Conservation (phyloP, 2,888 invertebrate genomes). For the Magallana nippona region DNA sequence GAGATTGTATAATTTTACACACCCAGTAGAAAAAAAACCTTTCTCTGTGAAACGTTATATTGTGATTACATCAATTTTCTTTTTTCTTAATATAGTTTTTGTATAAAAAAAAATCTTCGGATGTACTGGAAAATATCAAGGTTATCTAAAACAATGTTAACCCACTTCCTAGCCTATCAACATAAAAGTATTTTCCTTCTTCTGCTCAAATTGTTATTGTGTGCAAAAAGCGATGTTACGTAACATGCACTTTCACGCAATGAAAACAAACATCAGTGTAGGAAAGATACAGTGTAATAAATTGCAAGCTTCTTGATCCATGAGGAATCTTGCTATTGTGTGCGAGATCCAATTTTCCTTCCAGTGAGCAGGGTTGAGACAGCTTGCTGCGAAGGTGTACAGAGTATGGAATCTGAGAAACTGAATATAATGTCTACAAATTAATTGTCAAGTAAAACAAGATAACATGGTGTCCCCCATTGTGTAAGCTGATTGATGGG, state of each 20-base stretch:
- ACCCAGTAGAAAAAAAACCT: no score
- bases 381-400: slow-evolving; percentile 16
- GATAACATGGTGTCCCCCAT: not conserved
- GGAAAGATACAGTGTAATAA: slow-evolving; percentile 31
- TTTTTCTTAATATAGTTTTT: not conserved
- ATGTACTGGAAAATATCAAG: not conserved
- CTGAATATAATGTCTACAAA: slow-evolving; percentile 30
- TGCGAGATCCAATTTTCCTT: slow-evolving; percentile 15
- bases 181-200: not conserved
- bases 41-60: no score
- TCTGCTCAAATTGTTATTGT: slow-evolving; percentile 21
- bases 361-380: not conserved
- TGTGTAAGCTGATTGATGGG: slow-evolving; percentile 27
- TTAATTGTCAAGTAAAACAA: slow-evolving; percentile 35
- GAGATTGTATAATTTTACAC: no score
- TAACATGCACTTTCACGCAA: slow-evolving; percentile 31
- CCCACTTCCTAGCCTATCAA: slow-evolving; percentile 20
- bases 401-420: slow-evolving; percentile 2
- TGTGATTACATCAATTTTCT: no score
- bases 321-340: slow-evolving; percentile 33
- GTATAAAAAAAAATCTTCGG: not conserved
- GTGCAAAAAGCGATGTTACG: not conserved
- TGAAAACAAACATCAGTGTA: slow-evolving; percentile 25
- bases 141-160: slow-evolving; percentile 32
- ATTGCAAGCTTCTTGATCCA: slow-evolving; percentile 31